Evolutionary conservation across 2,797 vertebrate genomes (phyloP), one percentile per base, ranked within the genome.

Genomic region (Peromyscus melanophrys): DNA sequence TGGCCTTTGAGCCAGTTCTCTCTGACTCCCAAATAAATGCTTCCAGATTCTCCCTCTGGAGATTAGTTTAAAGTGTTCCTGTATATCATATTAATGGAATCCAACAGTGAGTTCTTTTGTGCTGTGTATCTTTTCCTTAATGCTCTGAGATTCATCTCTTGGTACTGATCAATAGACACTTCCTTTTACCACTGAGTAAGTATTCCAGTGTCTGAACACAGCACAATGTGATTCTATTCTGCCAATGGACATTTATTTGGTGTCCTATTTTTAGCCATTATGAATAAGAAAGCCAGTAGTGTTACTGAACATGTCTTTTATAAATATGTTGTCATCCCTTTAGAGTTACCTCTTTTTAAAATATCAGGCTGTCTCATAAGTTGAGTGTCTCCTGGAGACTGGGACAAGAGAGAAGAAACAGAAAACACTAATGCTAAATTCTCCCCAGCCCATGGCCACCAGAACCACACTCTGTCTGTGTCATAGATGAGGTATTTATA

Each of bases 321-420:
- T 82, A 81, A 27, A 40, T n/a, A 49, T 37, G 10, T 52, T 85
- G 90, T 76, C 46, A 75, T 91, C 89, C 65, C 29, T 95, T 88
- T 94, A 46, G 52, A 61, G 49, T 92, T 76, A 75, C 37, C 61
- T 85, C 52, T 29, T 49, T 96, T 94, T 82, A 90, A 96, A 94
- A 69, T 49, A 78, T 49, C 75, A 84, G 49, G 65, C n/a, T 90
- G 55, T 63, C 37, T 81, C 57, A 27, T 14, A 9, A 92, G 19
- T 49, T 40, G 16, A 40, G 43, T 27, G 82, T 71, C 83, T 27
- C n/a, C 11, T 77, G 27, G 31, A n/a, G 55, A 73, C 12, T 61
- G 55, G 5, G 43, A 12, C 2, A 61, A 46, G 75, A 84, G 23
- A 43, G 6, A 69, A 86, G n/a, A 63, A 52, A 73, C 46, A 75